Percentiles rank a stretch among this genome's conserved stretches.
These are phyloP conservation scores for Erinaceus europaeus DNA, from an alignment of 2,113 vertebrate genomes.

Conservation along the genomic window DNA sequence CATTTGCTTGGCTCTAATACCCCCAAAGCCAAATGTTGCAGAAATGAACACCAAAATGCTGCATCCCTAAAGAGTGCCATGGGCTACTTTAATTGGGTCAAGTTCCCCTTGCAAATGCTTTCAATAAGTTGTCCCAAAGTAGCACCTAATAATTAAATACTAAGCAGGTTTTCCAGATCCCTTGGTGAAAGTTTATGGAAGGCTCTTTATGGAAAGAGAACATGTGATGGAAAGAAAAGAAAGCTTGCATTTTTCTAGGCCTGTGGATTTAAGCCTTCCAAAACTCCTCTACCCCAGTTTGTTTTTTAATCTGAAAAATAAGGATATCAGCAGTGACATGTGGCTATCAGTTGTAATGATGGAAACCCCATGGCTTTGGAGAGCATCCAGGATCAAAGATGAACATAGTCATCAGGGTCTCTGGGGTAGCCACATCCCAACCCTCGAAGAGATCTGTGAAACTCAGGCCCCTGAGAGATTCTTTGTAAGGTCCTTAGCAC, in stretches of 20 bases:
- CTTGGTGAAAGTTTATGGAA: neutral
- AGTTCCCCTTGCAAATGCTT: neutral
- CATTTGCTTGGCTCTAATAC: neutral
- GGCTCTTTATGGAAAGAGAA: neutral
- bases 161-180: neutral
- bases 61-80: neutral
- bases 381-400: neutral
- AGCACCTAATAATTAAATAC: neutral
- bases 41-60: neutral
- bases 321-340: neutral
- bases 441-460: neutral
- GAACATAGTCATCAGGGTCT: fast-evolving
- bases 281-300: too few species aligned
- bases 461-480: too few species aligned
- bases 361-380: neutral
- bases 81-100: neutral
- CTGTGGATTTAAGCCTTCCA: neutral
- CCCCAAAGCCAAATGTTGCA: constrained; percentile 1
- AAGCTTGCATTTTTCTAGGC: neutral
- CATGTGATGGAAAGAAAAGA: neutral
- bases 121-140: neutral
- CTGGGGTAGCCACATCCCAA: fast-evolving
- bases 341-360: too few species aligned
- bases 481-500: neutral
- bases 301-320: neutral